These are phyloP conservation scores for Chrysogorgia sp. DNA, from an alignment of 92 coral and sea anemone genomes.

Conservation along the genomic window DNA sequence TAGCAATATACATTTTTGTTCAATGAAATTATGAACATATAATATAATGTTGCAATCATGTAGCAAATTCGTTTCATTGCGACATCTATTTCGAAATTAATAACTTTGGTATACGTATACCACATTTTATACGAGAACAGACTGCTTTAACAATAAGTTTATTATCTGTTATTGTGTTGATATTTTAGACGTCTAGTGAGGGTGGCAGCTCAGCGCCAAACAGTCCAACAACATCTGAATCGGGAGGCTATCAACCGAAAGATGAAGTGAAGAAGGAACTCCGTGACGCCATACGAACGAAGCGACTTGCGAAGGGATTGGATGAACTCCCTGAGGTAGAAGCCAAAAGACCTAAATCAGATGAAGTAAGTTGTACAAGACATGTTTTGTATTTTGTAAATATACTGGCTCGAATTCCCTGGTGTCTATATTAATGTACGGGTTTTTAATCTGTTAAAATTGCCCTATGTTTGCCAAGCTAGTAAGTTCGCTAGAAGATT, in stretches of 20 bases:
- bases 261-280: conserved; percentile 88
- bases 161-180: background rate
- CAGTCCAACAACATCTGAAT: conserved; percentile 13
- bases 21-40: no score
- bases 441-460: background rate
- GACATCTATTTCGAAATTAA: no score
- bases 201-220: conserved; percentile 35
- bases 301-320: conserved; percentile 89
- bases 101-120: no score
- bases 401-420: no score
- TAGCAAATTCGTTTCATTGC: background rate
- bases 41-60: background rate
- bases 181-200: conserved; percentile 29
- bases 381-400: no score
- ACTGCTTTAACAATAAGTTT: background rate
- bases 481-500: no score
- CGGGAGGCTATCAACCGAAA: conserved; percentile 53
- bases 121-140: background rate
- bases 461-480: background rate
- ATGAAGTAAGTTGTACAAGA: conserved; percentile 69
- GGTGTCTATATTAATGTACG: no score
- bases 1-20: no score
- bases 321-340: conserved; percentile 88
- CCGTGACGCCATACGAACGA: conserved; percentile 78
- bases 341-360: conserved; percentile 72